Percentiles rank a stretch among this genome's conserved stretches.
Evolutionary conservation across 2,113 vertebrate species (phyloP).

Genomic region (Tragelaphus imberbis): DNA sequence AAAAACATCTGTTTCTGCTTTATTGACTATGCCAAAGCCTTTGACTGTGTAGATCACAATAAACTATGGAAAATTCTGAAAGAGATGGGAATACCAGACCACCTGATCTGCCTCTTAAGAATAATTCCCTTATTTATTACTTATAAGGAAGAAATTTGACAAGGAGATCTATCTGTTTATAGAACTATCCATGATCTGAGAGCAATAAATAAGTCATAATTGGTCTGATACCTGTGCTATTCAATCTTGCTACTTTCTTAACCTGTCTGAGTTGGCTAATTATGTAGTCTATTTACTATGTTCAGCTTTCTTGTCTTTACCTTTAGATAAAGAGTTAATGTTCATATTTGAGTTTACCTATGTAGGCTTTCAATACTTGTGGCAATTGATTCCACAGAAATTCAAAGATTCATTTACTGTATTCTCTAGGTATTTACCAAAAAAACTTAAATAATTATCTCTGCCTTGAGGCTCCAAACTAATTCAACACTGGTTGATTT

Average conservation of each 20-base stretch:
- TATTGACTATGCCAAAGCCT: no score
- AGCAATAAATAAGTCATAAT: background rate
- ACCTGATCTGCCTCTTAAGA: no score
- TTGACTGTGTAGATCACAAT: no score
- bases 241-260: background rate
- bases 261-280: background rate
- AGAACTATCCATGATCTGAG: background rate
- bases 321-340: background rate
- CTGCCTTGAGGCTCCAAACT: background rate
- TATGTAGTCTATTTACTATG: background rate
- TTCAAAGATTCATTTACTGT: background rate
- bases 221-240: background rate
- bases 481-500: background rate
- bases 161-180: background rate
- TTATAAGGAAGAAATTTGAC: background rate
- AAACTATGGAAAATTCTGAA: no score
- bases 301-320: background rate
- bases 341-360: background rate
- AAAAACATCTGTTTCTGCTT: no score
- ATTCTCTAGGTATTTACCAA: background rate
- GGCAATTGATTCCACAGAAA: background rate
- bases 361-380: background rate
- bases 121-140: background rate
- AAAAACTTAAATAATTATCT: background rate
- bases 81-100: no score